Evolutionary conservation across 2,888 invertebrate genomes (phyloP).

Genomic region (Epistrophe grossulariae): DNA sequence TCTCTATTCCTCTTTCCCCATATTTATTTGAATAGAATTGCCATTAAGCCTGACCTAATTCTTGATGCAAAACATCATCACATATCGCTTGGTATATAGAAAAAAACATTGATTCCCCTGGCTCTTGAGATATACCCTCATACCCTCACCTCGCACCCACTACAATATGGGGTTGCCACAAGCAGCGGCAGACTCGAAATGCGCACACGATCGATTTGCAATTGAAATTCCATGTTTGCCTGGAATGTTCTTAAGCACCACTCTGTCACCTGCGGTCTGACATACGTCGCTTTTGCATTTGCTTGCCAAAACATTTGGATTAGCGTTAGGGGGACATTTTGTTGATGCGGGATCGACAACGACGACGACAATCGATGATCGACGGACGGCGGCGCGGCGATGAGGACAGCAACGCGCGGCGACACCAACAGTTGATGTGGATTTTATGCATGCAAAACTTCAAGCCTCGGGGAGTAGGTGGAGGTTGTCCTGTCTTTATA

Average conservation of each 20-base stretch:
- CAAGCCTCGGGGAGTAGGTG: conserved; percentile 7
- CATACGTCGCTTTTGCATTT: conserved; percentile 66
- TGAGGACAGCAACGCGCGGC: neutral
- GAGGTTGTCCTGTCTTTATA: conserved; percentile 12
- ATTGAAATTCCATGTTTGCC: conserved; percentile 68
- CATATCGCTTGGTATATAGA: conserved; percentile 29
- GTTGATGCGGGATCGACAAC: conserved; percentile 7
- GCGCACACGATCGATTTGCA: conserved; percentile 70
- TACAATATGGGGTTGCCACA: conserved; percentile 4
- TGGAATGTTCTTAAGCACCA: conserved; percentile 62
- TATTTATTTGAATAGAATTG: conserved; percentile 5
- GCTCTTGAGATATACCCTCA: neutral
- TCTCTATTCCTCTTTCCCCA: neutral
- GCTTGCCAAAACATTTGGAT: conserved; percentile 66
- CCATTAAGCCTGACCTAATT: conserved; percentile 70
- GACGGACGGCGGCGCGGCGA: too few relatives aligned
- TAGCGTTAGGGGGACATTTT: conserved; percentile 51
- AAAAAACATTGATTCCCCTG: conserved; percentile 39
- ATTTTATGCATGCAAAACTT: conserved; percentile 40
- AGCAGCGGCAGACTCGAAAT: neutral
- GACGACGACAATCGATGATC: neutral
- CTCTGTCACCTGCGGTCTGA: conserved; percentile 71
- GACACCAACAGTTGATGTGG: conserved; percentile 25
- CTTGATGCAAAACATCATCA: conserved; percentile 67
- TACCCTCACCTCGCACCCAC: neutral